Percentiles rank a stretch among this genome's conserved stretches.
Evolutionary conservation across 2,113 vertebrate genomes (phyloP).

Genomic region (Gorsachius goisagi): DNA sequence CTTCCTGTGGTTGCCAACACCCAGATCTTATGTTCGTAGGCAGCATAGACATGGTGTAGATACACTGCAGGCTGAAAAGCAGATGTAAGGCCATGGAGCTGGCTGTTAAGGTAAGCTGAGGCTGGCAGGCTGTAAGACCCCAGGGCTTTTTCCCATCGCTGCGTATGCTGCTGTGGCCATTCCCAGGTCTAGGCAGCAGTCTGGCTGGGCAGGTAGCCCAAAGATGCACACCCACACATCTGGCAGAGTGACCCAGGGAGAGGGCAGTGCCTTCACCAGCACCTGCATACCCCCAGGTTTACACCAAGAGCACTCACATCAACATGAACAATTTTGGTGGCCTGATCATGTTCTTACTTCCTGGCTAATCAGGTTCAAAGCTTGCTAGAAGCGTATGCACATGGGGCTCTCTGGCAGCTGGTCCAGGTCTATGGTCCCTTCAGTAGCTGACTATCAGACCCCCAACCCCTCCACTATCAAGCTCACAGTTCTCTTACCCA

Average conservation of each 20-base stretch:
- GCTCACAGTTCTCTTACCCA: neutral
- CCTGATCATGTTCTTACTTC: neutral
- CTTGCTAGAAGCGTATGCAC: accelerated
- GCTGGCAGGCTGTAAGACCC: neutral
- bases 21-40: neutral
- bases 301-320: neutral
- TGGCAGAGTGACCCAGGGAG: neutral
- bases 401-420: accelerated
- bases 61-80: neutral
- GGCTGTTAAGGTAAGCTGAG: neutral
- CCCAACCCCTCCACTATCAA: neutral
- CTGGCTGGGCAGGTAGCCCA: neutral
- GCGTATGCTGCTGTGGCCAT: neutral
- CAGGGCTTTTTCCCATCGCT: neutral
- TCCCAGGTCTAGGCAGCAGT: neutral
- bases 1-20: neutral
- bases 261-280: neutral
- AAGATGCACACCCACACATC: neutral
- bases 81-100: neutral
- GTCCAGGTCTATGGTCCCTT: neutral
- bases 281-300: neutral
- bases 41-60: neutral
- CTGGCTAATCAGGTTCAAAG: neutral
- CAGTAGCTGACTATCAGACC: neutral
- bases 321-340: neutral